These are phyloP conservation scores for Heliconius himera DNA, from an alignment of 1,140 invertebrate genomes.

Conservation along the genomic window DNA sequence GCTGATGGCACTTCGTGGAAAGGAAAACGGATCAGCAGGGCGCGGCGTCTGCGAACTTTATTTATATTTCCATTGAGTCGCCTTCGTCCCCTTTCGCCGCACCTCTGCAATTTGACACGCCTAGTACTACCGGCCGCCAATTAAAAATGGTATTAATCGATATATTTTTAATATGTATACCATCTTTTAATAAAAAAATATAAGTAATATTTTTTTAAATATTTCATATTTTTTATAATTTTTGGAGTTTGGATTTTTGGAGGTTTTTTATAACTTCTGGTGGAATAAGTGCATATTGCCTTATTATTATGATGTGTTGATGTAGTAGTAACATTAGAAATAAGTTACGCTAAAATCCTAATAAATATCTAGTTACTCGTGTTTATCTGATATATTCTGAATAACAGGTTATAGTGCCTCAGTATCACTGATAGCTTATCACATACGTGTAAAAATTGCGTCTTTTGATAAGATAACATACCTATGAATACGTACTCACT, in stretches of 20 bases:
- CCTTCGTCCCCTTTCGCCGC: slow-evolving; percentile 32
- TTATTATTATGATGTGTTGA: background rate
- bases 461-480: slow-evolving; percentile 31
- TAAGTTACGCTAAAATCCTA: background rate
- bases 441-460: slow-evolving; percentile 27
- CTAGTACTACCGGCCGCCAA: slow-evolving; percentile 7
- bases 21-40: slow-evolving; percentile 61
- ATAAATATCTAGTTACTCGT: background rate
- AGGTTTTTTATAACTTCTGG: no score
- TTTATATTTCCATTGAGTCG: slow-evolving; percentile 67
- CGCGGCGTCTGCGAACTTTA: slow-evolving; percentile 56
- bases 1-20: slow-evolving; percentile 51
- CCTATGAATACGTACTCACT: slow-evolving; percentile 19
- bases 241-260: no score
- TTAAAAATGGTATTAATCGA: background rate
- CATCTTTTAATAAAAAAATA: background rate
- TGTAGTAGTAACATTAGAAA: background rate
- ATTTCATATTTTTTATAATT: no score
- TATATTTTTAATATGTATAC: background rate
- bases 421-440: slow-evolving; percentile 23
- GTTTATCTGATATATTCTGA: background rate
- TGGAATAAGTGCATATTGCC: no score
- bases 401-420: slow-evolving; percentile 1
- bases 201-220: no score
- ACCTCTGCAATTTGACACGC: slow-evolving; percentile 48